Percentiles rank a stretch among this genome's conserved stretches.
Conservation (phyloP, 2,888 invertebrate species). For the Rotaria macrura region DNA sequence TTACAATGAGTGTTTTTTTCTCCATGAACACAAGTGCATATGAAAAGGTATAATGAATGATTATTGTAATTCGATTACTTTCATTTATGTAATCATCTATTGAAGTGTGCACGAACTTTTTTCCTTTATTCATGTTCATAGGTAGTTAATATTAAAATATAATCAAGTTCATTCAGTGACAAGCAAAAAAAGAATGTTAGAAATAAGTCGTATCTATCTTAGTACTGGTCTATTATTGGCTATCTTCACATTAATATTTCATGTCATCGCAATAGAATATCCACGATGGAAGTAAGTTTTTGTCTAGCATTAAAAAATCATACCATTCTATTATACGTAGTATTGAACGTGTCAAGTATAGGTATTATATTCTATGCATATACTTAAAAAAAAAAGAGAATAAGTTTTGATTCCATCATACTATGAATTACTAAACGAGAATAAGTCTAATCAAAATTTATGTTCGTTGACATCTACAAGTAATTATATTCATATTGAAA, state of each 20-base stretch:
- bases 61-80: background rate
- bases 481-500: no score
- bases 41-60: background rate
- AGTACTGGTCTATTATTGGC: background rate
- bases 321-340: background rate
- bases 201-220: background rate
- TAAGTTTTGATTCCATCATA: no score
- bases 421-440: no score
- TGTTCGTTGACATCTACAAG: no score
- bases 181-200: background rate
- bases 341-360: background rate
- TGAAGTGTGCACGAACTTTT: background rate
- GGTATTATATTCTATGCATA: no score
- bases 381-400: no score
- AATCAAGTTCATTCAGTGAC: background rate
- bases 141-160: background rate
- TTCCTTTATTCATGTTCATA: background rate
- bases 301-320: background rate
- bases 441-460: no score
- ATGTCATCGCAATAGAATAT: background rate
- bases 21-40: background rate
- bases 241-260: background rate
- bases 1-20: background rate
- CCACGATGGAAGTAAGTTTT: slow-evolving; percentile 16
- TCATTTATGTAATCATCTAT: background rate